Conservation (phyloP, 2,888 invertebrate species). For the Machimus rusticus region DNA sequence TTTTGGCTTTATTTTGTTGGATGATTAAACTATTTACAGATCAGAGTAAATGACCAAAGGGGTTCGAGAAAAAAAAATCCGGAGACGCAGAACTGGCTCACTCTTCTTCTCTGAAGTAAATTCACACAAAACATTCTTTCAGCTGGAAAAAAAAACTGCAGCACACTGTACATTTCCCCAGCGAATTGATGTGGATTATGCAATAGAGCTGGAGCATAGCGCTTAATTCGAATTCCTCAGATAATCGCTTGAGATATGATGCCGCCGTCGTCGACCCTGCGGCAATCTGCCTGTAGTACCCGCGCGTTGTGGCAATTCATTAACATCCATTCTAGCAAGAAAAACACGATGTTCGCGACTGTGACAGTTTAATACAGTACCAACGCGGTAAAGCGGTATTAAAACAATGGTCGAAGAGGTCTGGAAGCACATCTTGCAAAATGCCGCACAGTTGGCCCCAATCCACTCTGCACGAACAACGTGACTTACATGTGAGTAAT, state of each 20-base stretch:
- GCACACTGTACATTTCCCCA: neutral
- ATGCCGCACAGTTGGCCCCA: neutral
- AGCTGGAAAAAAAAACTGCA: neutral
- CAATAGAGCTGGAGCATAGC: neutral
- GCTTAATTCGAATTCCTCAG: neutral
- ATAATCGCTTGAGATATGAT: neutral
- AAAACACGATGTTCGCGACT: neutral
- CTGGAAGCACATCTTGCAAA: neutral
- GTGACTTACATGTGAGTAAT: slow-evolving; percentile 8
- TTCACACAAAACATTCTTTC: neutral
- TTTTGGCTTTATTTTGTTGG: neutral
- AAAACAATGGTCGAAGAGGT: neutral
- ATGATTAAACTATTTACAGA: neutral
- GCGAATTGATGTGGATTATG: neutral
- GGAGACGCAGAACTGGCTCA: neutral
- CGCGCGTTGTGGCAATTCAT: neutral
- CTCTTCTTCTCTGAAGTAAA: neutral
- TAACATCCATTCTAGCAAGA: neutral
- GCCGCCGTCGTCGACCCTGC: neutral
- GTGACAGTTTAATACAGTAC: neutral
- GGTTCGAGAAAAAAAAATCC: neutral
- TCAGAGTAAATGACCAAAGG: neutral
- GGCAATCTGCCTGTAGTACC: neutral
- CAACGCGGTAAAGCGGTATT: neutral
- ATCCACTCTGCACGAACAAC: neutral